Percentiles rank a stretch among this genome's conserved stretches.
phyloP scores from a whole-genome alignment of 2,797 vertebrate species.

The Vespertilio murinus region DNA sequence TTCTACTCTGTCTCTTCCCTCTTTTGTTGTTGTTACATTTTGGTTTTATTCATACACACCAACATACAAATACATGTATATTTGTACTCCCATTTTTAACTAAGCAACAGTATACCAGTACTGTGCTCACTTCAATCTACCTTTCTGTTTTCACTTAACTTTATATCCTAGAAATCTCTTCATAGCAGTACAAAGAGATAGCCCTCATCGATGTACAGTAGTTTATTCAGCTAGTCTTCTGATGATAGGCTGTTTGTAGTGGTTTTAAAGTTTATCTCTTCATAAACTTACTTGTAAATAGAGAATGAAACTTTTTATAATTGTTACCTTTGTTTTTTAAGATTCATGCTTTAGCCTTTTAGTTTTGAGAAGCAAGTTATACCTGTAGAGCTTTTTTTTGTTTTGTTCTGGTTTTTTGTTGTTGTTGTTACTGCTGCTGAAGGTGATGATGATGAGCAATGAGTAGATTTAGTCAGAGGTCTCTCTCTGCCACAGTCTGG shows the following conservation, averaged over 20 bases:
- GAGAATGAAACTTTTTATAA: not conserved
- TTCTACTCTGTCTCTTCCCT: not conserved
- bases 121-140: not conserved
- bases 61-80: not conserved
- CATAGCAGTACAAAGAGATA: not conserved
- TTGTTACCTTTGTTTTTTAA: not conserved
- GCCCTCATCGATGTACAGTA: not conserved
- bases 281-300: not conserved
- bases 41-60: not conserved
- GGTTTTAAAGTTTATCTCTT: constrained; percentile 9
- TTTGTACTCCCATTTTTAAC: not conserved
- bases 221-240: not conserved
- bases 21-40: not conserved
- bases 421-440: not conserved
- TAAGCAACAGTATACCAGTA: not conserved
- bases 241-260: not conserved
- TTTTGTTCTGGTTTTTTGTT: not conserved
- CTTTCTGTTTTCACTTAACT: not conserved
- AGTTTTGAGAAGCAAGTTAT: not conserved
- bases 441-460: not conserved
- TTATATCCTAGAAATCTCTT: not conserved
- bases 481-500: not conserved
- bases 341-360: not conserved
- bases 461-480: not conserved
- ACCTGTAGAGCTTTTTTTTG: not conserved